These are phyloP conservation scores for Myotis myotis DNA, from an alignment of 2,797 vertebrate genomes.

Conservation along the genomic window DNA sequence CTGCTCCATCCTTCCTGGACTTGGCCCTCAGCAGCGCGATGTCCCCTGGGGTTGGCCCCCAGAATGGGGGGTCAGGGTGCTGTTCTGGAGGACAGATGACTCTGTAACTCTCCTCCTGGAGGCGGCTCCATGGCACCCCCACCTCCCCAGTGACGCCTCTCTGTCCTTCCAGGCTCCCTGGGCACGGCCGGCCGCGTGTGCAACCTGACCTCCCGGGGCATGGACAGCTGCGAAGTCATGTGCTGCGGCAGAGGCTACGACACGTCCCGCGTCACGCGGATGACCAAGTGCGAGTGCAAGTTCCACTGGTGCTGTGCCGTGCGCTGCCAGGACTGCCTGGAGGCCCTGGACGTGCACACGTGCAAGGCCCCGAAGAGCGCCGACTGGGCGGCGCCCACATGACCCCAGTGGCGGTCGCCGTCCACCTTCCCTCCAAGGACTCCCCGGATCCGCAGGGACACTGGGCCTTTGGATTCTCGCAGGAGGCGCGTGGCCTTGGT, in stretches of 20 bases:
- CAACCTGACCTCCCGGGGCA: conserved; percentile 91
- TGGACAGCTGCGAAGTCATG: conserved; percentile 97
- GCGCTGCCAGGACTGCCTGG: conserved; percentile 94
- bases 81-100: background rate
- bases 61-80: too few species aligned
- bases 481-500: conserved; percentile 49
- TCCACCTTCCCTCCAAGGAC: conserved; percentile 30
- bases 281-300: conserved; percentile 96
- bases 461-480: background rate
- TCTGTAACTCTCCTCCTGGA: background rate
- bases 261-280: conserved; percentile 90
- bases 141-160: background rate
- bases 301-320: conserved; percentile 98
- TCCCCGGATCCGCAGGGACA: conserved; percentile 40
- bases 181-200: conserved; percentile 93
- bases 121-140: too few species aligned
- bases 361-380: conserved; percentile 91
- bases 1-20: background rate
- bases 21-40: too few species aligned
- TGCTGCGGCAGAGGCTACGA: conserved; percentile 97
- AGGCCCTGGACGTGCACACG: conserved; percentile 93
- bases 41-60: background rate
- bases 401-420: conserved; percentile 18
- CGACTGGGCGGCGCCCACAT: conserved; percentile 81
- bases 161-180: conserved; percentile 86